A percentile compares a stretch with the other conserved stretches of the same genome.
Conservation (phyloP, 35 echinoderm and acorn worm genomes). For the Heliocidaris erythrogramma region DNA sequence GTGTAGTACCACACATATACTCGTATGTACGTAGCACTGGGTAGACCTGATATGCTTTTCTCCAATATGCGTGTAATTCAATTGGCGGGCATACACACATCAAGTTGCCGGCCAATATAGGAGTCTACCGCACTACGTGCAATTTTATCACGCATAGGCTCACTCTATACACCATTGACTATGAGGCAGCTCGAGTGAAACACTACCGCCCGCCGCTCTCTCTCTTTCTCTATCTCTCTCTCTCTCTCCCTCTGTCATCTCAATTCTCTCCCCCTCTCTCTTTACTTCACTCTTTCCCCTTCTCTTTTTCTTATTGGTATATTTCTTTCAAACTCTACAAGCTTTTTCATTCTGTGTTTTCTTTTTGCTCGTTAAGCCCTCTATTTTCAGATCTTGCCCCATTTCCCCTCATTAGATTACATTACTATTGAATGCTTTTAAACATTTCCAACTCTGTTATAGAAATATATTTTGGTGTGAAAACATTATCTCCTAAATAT, state of each 20-base stretch:
- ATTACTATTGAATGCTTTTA: no score
- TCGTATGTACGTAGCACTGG: background rate
- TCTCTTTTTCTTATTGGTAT: background rate
- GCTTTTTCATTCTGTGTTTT: no score
- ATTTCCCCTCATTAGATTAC: no score
- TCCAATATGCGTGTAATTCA: constrained; percentile 41
- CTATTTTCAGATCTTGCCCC: no score
- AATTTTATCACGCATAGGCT: constrained; percentile 4
- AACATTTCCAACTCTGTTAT: no score
- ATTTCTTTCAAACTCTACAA: background rate
- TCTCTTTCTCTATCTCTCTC: background rate
- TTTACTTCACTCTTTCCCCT: background rate
- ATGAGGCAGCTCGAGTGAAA: background rate
- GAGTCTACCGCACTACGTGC: background rate
- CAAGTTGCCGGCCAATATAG: background rate
- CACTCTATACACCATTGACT: background rate
- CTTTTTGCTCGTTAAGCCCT: no score
- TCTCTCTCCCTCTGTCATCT: background rate
- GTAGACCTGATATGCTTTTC: constrained; percentile 16
- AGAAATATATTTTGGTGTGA: no score
- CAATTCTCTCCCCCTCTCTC: background rate
- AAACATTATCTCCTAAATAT: no score
- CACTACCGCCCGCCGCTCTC: background rate
- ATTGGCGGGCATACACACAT: constrained; percentile 8
- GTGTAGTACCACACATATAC: constrained; percentile 38